phyloP scores from a whole-genome alignment of 2,888 invertebrate genomes.

The Hymenopus coronatus region DNA sequence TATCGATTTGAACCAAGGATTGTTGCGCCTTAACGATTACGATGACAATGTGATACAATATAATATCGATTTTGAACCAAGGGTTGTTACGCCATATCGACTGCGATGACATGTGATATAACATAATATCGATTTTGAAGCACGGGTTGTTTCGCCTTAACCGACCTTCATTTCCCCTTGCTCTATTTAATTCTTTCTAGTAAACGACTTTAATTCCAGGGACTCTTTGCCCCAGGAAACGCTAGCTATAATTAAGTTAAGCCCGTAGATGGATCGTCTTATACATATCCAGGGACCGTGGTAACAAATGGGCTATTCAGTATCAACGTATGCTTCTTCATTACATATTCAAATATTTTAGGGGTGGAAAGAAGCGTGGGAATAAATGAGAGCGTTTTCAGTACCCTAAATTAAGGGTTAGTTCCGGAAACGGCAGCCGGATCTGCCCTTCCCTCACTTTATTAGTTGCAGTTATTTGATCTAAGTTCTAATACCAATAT shows the following conservation, averaged over 20 bases:
- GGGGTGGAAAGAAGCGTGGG: neutral
- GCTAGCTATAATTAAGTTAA: neutral
- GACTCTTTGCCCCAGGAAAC: too few relatives aligned
- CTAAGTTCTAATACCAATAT: neutral
- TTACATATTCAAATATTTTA: neutral
- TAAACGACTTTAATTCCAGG: too few relatives aligned
- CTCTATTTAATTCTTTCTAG: neutral
- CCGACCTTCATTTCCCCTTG: neutral
- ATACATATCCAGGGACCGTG: neutral
- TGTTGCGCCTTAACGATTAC: neutral
- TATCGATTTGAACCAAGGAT: neutral
- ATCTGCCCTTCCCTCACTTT: neutral
- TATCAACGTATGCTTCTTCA: neutral
- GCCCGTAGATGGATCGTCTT: neutral
- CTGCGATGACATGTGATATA: too few relatives aligned
- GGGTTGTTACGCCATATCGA: neutral
- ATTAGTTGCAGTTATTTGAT: neutral
- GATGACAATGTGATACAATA: too few relatives aligned
- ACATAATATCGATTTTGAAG: too few relatives aligned
- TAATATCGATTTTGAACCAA: neutral
- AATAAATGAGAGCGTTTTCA: neutral
- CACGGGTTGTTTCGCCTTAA: neutral
- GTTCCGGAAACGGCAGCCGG: neutral
- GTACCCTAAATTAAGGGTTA: neutral
- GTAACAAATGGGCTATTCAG: neutral